phyloP scores from a whole-genome alignment of 2,888 invertebrate genomes.

The Ligdia adustata region DNA sequence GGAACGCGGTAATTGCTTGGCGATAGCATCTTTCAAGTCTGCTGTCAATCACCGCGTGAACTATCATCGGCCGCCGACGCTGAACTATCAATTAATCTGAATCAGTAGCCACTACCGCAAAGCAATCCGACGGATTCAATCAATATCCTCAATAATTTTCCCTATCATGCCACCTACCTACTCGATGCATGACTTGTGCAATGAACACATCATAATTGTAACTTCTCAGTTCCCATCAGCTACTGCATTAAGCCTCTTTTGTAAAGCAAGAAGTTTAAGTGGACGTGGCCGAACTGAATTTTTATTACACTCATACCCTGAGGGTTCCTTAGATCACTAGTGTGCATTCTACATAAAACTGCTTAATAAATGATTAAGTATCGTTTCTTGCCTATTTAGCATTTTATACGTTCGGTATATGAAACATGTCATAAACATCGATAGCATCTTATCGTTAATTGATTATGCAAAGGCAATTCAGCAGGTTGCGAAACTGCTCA shows the following conservation, averaged over 20 bases:
- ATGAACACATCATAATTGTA: constrained; percentile 36
- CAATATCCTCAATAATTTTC: constrained; percentile 72
- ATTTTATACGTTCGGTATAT: constrained; percentile 11
- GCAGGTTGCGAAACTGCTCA: constrained; percentile 50
- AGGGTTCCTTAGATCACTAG: background rate
- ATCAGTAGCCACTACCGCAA: constrained; percentile 72
- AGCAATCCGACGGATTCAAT: constrained; percentile 39
- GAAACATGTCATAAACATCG: constrained; percentile 24
- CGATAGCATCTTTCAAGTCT: constrained; percentile 80
- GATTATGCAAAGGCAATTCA: constrained; percentile 59
- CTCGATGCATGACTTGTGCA: constrained; percentile 39
- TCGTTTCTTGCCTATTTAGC: constrained; percentile 13
- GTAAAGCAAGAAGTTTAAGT: constrained; percentile 8
- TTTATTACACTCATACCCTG: background rate
- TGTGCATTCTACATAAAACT: background rate
- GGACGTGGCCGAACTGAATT: background rate
- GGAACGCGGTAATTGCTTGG: constrained; percentile 67
- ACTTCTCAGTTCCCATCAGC: constrained; percentile 34
- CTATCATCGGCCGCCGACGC: constrained; percentile 68
- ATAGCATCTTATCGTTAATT: constrained; percentile 48
- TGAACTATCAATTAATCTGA: constrained; percentile 78
- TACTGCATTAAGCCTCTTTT: constrained; percentile 28
- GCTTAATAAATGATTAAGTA: constrained; percentile 6
- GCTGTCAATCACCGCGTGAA: constrained; percentile 76
- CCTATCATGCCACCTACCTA: constrained; percentile 57